A percentile compares a stretch with the other conserved stretches of the same genome.
Evolutionary conservation across 2,888 invertebrate genomes (phyloP).

Genomic region (Carterocephalus palaemon): DNA sequence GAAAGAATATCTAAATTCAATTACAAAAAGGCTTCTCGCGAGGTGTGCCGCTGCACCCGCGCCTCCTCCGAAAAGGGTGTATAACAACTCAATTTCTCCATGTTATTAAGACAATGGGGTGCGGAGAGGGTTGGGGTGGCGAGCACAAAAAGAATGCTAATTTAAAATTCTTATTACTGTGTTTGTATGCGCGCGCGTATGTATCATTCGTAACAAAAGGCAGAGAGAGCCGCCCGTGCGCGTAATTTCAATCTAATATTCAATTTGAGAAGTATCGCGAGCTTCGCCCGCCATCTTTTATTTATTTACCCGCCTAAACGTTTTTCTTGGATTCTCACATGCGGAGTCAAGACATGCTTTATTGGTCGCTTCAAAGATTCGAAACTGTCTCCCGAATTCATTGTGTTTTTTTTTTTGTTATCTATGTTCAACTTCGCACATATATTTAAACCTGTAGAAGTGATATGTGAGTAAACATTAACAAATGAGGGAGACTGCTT

Average conservation of each 20-base stretch:
- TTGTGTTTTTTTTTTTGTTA: slow-evolving; percentile 9
- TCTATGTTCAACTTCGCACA: no score
- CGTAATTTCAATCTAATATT: slow-evolving; percentile 78
- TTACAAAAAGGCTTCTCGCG: slow-evolving; percentile 75
- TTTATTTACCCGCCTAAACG: slow-evolving; percentile 60
- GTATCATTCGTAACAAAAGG: slow-evolving; percentile 74
- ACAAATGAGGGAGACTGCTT: no score
- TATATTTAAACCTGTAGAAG: neutral
- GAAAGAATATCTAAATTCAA: slow-evolving; percentile 77
- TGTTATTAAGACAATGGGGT: slow-evolving; percentile 74
- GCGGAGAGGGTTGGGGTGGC: slow-evolving; percentile 61
- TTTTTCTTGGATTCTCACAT: slow-evolving; percentile 54
- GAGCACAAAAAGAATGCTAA: slow-evolving; percentile 77
- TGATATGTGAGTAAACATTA: no score
- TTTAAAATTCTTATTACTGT: slow-evolving; percentile 77
- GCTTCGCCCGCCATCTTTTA: slow-evolving; percentile 65
- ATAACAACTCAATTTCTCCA: slow-evolving; percentile 78
- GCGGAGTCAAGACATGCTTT: slow-evolving; percentile 39
- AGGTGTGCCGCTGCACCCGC: slow-evolving; percentile 74
- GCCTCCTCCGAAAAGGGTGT: slow-evolving; percentile 73
- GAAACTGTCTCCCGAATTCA: slow-evolving; percentile 9
- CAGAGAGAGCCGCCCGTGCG: slow-evolving; percentile 69
- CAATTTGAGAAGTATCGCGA: slow-evolving; percentile 72
- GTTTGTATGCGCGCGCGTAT: slow-evolving; percentile 77
- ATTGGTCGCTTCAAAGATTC: slow-evolving; percentile 30